phyloP scores from a whole-genome alignment of 1,140 invertebrate genomes.

The Diachasma alloeum region DNA sequence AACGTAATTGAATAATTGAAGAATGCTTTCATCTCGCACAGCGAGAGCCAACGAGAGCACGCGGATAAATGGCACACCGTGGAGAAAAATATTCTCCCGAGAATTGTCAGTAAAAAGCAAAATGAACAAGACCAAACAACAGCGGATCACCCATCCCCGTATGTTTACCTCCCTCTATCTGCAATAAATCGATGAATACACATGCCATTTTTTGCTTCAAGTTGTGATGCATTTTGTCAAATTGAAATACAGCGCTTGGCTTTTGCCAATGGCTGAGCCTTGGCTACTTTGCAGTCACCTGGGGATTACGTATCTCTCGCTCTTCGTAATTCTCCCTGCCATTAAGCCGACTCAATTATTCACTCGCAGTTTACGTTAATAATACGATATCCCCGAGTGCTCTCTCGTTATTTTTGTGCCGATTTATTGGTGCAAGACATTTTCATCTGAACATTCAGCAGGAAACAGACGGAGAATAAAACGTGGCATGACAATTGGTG shows the following conservation, averaged over 20 bases:
- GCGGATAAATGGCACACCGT: not conserved
- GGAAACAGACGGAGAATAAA: constrained; percentile 6
- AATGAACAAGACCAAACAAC: not conserved
- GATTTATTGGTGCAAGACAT: constrained; percentile 18
- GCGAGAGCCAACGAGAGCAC: constrained; percentile 31
- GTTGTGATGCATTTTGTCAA: not conserved
- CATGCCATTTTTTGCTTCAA: not conserved
- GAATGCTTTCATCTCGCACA: constrained; percentile 49
- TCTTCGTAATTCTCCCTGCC: constrained; percentile 53
- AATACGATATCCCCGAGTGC: constrained; percentile 44
- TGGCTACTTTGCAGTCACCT: constrained; percentile 47
- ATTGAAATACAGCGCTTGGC: not conserved
- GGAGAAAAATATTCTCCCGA: not conserved
- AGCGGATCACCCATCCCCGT: not conserved
- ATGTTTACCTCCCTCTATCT: not conserved
- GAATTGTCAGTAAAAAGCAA: not conserved
- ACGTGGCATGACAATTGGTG: constrained; percentile 35
- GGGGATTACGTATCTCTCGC: constrained; percentile 46
- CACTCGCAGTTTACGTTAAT: constrained; percentile 53
- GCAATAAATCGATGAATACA: not conserved
- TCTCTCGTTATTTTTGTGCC: constrained; percentile 24
- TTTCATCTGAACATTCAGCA: not conserved
- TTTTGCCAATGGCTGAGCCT: constrained; percentile 16
- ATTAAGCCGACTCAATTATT: constrained; percentile 56
- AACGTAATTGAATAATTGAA: constrained; percentile 55